Evolutionary conservation across 2,888 invertebrate genomes (phyloP).

Genomic region (Eilema caniola): DNA sequence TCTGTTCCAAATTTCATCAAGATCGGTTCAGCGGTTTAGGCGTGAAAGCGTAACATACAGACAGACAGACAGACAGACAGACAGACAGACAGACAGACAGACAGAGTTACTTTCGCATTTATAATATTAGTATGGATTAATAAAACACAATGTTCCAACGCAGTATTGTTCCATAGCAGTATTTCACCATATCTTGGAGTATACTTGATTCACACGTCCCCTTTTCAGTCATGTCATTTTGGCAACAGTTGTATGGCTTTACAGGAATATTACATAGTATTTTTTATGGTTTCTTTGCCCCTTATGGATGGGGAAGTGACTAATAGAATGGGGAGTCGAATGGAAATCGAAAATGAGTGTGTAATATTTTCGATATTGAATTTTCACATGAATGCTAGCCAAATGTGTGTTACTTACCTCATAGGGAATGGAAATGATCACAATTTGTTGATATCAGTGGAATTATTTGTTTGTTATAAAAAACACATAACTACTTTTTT

Average conservation of each 20-base stretch:
- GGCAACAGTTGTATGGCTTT: constrained; percentile 55
- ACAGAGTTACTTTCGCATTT: no score
- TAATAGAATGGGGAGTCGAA: constrained; percentile 49
- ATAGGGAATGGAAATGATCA: neutral
- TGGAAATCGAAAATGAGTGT: constrained; percentile 46
- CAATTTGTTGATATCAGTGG: neutral
- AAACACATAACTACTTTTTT: no score
- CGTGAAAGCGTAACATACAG: no score
- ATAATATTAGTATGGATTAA: neutral
- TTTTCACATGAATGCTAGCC: neutral
- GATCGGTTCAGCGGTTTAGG: no score
- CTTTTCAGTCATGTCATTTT: constrained; percentile 46
- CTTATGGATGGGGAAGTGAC: constrained; percentile 50
- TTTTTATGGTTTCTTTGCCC: constrained; percentile 58
- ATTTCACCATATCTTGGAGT: neutral
- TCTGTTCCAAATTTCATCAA: no score
- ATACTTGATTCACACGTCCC: constrained; percentile 7
- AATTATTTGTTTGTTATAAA: neutral
- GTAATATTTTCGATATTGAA: constrained; percentile 41
- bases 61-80: no score
- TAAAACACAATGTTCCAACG: neutral
- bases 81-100: no score
- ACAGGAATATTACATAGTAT: constrained; percentile 56
- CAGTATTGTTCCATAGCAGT: neutral
- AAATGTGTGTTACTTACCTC: neutral